Evolutionary conservation across 53 echinoderm and acorn worm species (phyloP), one percentile per base, ranked within the genome.

Genomic region (Paelopatides confundens): DNA sequence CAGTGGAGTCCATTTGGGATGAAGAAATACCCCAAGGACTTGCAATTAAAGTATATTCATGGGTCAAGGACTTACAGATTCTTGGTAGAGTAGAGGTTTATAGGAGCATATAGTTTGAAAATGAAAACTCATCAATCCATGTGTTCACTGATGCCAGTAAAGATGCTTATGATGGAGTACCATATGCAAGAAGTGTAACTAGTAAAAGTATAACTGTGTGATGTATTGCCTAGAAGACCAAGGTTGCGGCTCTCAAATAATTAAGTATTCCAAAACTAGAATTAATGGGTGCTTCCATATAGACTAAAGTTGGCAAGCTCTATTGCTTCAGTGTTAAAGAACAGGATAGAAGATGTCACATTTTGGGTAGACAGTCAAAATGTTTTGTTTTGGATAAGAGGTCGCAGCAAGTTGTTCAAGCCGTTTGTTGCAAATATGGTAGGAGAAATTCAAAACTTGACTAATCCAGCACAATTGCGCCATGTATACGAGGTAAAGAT

Each of bases 401-500:
- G 38, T 11, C 10, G 51, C 23, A 48, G 77, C 24, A 50, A 10
- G 10, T 1, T 8, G 40, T 63, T 82, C 6, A 82, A 82, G 65
- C 63, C 82, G 31, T 92, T 92, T 66, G 79, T 92, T 2, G 92
- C 85, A 5, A 92, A 92, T 34, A 53, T 88, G 11, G 24, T 92
- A 15, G 92, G 88, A 0, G 88, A 89, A 6, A 88, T 92, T 32
- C 82, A 52, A 46, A 71, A 88, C 47, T 54, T 82, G 7, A 88
- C 91, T 9, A 66, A 26, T 13, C 53, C 65, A 1, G n/a, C 1
- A 32, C 77, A 87, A 29, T 91, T 88, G 92, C 31, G 88, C 7
- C 83, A 92, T 74, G 85, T 92, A 30, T n/a, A n/a, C 88, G 85
- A 15, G 82, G 69, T 15, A 48, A 88, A 63, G 29, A 82, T 9